phyloP scores from a whole-genome alignment of 35 echinoderm and acorn worm genomes.

The Lytechinus pictus region DNA sequence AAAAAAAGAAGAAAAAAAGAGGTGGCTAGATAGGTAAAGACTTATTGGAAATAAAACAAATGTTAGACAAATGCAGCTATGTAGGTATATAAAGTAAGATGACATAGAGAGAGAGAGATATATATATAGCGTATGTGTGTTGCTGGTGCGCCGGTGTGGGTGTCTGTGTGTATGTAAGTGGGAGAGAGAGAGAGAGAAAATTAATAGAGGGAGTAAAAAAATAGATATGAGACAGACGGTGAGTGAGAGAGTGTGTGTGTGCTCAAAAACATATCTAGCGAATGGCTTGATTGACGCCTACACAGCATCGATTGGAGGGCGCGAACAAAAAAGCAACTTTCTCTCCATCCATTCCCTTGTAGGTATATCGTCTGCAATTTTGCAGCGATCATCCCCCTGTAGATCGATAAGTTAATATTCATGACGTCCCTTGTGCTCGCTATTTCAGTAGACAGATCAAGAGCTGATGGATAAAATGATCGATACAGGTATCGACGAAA shows the following conservation, averaged over 20 bases:
- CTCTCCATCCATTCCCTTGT: neutral
- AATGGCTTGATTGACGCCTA: neutral
- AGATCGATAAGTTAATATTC: neutral
- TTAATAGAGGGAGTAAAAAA: too few relatives aligned
- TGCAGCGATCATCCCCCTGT: neutral
- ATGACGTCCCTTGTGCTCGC: neutral
- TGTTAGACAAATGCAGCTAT: too few relatives aligned
- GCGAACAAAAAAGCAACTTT: neutral
- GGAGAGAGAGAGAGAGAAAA: neutral
- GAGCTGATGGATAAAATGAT: neutral
- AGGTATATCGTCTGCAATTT: neutral
- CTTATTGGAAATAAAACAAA: too few relatives aligned
- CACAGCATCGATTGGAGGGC: neutral
- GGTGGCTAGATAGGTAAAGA: too few relatives aligned
- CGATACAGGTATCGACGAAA: neutral
- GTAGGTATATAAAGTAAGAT: too few relatives aligned
- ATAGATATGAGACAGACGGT: neutral
- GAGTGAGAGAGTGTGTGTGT: neutral
- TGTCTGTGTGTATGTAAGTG: neutral
- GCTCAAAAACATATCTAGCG: neutral
- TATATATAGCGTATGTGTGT: too few relatives aligned
- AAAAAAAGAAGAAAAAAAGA: too few relatives aligned
- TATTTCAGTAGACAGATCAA: neutral
- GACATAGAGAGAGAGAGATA: too few relatives aligned
- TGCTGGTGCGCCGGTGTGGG: too few relatives aligned